These are phyloP conservation scores for Branchinecta sandiegonensis DNA, from an alignment of 2,888 invertebrate species.

Conservation along the genomic window DNA sequence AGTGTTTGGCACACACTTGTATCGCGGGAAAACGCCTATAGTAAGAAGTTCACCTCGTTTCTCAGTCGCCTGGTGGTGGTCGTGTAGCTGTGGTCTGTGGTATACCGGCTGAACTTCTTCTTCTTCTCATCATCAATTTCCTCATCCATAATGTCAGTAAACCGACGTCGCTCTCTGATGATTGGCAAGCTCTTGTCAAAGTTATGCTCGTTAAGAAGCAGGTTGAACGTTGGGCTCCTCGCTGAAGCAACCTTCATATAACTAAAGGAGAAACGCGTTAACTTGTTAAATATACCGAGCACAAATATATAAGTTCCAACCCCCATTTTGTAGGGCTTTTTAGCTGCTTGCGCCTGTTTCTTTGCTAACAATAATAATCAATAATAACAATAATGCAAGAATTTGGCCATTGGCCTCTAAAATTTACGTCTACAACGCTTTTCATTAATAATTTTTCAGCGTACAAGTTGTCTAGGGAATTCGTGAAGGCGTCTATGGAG, in stretches of 20 bases:
- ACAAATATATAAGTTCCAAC: no score
- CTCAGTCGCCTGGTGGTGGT: conserved; percentile 20
- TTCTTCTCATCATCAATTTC: conserved; percentile 82
- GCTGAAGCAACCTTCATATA: conserved; percentile 50
- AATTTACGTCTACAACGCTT: no score
- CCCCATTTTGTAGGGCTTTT: no score
- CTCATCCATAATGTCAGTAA: conserved; percentile 89
- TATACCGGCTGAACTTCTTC: conserved; percentile 38
- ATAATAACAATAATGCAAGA: no score
- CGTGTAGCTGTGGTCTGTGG: conserved; percentile 24
- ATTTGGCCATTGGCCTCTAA: no score
- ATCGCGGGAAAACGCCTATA: no score
- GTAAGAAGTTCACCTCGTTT: conserved; percentile 18
- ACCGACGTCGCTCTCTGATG: conserved; percentile 73
- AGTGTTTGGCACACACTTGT: no score
- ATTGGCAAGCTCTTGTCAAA: conserved; percentile 41
- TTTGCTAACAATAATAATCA: no score
- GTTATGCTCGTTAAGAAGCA: conserved; percentile 27
- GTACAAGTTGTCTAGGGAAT: no score
- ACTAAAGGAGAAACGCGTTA: not conserved
- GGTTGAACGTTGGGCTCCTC: conserved; percentile 47
- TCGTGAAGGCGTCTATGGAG: no score
- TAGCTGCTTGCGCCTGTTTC: no score
- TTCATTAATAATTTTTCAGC: no score
- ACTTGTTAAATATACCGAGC: not conserved